phyloP scores from a whole-genome alignment of 1,140 invertebrate genomes.

The Halesus radiatus region DNA sequence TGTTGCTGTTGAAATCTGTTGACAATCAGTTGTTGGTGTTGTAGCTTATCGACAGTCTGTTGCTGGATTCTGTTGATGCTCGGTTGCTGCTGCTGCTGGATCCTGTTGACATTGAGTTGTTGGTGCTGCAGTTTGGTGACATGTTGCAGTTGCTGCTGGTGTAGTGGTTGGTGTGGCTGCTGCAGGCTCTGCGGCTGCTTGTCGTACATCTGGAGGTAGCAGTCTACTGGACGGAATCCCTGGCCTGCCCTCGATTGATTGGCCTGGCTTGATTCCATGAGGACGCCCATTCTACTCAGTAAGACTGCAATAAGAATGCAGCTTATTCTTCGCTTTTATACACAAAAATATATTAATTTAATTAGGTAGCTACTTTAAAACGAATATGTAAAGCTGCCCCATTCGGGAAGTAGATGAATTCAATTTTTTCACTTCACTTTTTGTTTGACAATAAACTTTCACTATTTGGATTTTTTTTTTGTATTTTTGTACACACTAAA shows the following conservation, averaged over 20 bases:
- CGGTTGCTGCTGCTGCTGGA: too few species aligned
- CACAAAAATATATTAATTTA: neutral
- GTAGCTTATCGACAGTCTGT: neutral
- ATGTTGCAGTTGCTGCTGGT: neutral
- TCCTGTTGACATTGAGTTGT: neutral
- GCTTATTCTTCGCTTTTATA: slow-evolving; percentile 9
- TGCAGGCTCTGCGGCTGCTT: slow-evolving; percentile 19
- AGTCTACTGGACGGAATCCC: slow-evolving; percentile 25
- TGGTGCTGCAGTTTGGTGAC: slow-evolving; percentile 7
- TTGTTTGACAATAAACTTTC: too few species aligned
- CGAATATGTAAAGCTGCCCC: neutral
- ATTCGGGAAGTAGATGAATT: neutral
- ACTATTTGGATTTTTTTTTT: too few species aligned
- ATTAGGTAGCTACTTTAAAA: neutral
- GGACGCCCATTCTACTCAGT: slow-evolving; percentile 52
- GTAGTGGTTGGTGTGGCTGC: neutral
- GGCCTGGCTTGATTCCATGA: slow-evolving; percentile 54
- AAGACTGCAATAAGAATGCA: neutral
- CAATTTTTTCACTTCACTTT: too few species aligned
- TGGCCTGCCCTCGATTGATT: slow-evolving; percentile 51
- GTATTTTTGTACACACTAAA: too few species aligned
- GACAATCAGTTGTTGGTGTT: too few species aligned
- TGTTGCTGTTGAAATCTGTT: slow-evolving; percentile 19
- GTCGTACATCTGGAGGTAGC: slow-evolving; percentile 53
- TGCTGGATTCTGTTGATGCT: too few species aligned